Evolutionary conservation across 2,113 vertebrate genomes (phyloP).

Genomic region (Triplophysa dalaica): DNA sequence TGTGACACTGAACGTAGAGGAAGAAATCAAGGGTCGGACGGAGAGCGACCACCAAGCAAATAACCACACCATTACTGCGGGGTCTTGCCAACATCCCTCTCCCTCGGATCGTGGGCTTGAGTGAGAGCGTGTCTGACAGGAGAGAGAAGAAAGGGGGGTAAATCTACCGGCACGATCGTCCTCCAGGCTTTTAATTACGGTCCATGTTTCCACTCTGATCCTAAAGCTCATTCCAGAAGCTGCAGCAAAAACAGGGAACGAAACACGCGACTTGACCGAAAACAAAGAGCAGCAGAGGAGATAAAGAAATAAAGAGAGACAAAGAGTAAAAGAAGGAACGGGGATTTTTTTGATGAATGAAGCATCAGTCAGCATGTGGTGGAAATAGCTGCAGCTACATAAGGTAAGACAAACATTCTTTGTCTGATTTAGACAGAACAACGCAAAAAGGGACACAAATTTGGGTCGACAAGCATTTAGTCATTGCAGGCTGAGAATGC

Average conservation of each 20-base stretch:
- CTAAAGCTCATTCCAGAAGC: constrained; percentile 60
- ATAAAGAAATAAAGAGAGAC: constrained; percentile 62
- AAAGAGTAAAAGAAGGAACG: constrained; percentile 59
- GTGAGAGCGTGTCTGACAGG: constrained; percentile 38
- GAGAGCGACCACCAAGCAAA: constrained; percentile 42
- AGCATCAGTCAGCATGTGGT: constrained; percentile 73
- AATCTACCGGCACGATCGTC: constrained; percentile 55
- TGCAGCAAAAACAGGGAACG: constrained; percentile 64
- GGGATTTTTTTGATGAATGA: constrained; percentile 75
- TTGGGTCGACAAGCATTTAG: neutral
- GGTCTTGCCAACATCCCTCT: constrained; percentile 58
- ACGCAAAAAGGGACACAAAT: constrained; percentile 4
- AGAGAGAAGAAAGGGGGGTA: constrained; percentile 52
- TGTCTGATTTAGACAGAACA: neutral
- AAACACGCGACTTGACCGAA: constrained; percentile 63
- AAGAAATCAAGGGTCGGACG: constrained; percentile 45
- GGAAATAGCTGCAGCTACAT: constrained; percentile 74
- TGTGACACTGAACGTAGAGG: constrained; percentile 51
- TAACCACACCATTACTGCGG: constrained; percentile 56
- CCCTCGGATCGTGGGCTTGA: constrained; percentile 18
- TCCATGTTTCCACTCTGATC: constrained; percentile 50
- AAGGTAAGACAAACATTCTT: constrained; percentile 78
- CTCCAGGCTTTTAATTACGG: constrained; percentile 35
- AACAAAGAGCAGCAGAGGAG: constrained; percentile 47
- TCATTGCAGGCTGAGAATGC: constrained; percentile 56